Evolutionary conservation across 2,113 vertebrate genomes (phyloP), one percentile per base, ranked within the genome.

Genomic region (Gadus macrocephalus): DNA sequence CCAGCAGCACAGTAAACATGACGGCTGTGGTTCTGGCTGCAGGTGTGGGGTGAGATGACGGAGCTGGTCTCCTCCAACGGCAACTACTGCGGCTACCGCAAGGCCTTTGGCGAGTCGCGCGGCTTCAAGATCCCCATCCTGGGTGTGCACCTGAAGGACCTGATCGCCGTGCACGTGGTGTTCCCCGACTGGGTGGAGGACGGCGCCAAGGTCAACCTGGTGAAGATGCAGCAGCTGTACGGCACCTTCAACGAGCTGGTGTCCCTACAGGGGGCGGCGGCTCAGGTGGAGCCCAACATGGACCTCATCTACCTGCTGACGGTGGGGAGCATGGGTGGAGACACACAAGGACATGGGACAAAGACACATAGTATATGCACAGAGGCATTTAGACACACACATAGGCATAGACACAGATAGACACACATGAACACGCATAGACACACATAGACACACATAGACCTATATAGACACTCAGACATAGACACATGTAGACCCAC

Each of bases 221-320:
- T 94, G 82, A 99, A 99, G 90, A 98, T 99, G 97, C 96, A 98
- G 80, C 97, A 99, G 82, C 94, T 99, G 64, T 98, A 96, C 49
- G 89, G 95, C 75, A 99, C 96, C 73, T 92, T 98, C 87, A 97
- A 91, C 63, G 97, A 99, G 85, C 89, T 99, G 85, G 94, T 96
- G 83, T 93, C 95, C 0, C 85, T 99, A 55, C 97, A 98, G 90
- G 95, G 89, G 15, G 88, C 93, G 4, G 92, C 91, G 53, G 93
- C 94, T 71, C 95, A 97, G 70, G 91, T 96, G 82, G 96, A 99
- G 73, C 96, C 97, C 79, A 98, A 96, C 87, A 95, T 98, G 95
- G 97, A 99, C 86, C 91, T 99, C 79, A 95, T 99, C 85, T 93
- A 98, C 86, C 91, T 99, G 78, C 90, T 99, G 75, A 96, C 95